Percentiles rank a stretch among this genome's conserved stretches.
Evolutionary conservation across 2,888 invertebrate genomes (phyloP).

Genomic region (Cylloceria caligata): DNA sequence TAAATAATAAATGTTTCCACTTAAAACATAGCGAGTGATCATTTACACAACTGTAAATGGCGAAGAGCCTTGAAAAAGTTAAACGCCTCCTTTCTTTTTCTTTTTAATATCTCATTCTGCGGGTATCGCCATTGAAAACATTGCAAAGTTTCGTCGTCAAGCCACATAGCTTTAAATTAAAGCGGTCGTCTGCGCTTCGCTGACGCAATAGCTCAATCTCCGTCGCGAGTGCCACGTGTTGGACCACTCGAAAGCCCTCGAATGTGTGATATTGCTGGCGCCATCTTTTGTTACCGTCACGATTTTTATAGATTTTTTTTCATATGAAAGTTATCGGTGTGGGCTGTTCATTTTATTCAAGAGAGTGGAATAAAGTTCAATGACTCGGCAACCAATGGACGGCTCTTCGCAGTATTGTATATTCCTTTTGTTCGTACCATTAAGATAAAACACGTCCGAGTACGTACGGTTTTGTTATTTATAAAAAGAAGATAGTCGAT

Average conservation of each 20-base stretch:
- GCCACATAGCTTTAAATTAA: conserved; percentile 46
- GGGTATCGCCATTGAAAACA: conserved; percentile 26
- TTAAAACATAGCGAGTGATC: conserved; percentile 1
- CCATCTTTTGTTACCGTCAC: neutral
- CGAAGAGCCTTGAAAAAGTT: neutral
- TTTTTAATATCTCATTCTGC: conserved; percentile 6
- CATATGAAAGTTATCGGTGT: neutral
- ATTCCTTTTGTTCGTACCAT: neutral
- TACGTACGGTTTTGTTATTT: conserved; percentile 26
- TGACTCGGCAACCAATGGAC: conserved; percentile 15
- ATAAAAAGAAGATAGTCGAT: neutral
- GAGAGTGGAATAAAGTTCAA: conserved; percentile 21
- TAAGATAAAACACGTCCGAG: neutral
- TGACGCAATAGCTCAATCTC: conserved; percentile 39
- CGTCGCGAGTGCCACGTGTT: conserved; percentile 38
- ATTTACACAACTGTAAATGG: conserved; percentile 8
- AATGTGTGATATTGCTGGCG: neutral
- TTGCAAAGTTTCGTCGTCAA: conserved; percentile 29
- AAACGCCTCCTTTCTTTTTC: neutral
- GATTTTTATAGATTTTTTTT: conserved; percentile 3
- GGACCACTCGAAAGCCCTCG: conserved; percentile 21
- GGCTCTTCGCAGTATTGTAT: neutral
- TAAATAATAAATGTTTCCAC: neutral
- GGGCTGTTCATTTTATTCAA: neutral
- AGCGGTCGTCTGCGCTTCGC: conserved; percentile 39